Evolutionary conservation across 92 coral and sea anemone species (phyloP).

Genomic region (Isaurus tuberculatus): DNA sequence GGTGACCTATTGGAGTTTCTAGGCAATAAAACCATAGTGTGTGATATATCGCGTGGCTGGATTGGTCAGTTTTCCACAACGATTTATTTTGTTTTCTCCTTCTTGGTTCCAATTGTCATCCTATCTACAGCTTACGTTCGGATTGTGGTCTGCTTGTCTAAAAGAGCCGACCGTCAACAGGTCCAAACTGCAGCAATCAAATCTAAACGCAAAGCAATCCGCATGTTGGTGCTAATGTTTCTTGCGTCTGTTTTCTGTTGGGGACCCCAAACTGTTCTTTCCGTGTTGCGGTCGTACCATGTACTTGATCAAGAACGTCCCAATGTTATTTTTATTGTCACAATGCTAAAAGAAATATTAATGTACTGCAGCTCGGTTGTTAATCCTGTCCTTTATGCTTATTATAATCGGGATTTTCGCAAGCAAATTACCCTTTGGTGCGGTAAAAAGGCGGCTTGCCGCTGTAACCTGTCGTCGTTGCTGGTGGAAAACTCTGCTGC

Average conservation of each 20-base stretch:
- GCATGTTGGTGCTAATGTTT: constrained; percentile 64
- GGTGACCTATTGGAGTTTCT: not conserved
- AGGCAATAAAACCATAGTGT: constrained; percentile 22
- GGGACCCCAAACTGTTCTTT: constrained; percentile 57
- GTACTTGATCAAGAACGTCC: constrained; percentile 39
- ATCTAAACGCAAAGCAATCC: constrained; percentile 66
- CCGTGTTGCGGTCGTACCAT: constrained; percentile 59
- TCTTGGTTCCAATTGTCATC: constrained; percentile 55
- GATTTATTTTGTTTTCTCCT: constrained; percentile 51
- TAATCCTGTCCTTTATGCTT: constrained; percentile 69
- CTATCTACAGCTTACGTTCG: constrained; percentile 56
- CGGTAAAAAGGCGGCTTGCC: not conserved
- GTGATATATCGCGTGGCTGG: constrained; percentile 56
- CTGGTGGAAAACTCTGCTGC: not conserved
- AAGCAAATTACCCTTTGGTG: constrained; percentile 35
- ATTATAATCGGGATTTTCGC: constrained; percentile 66
- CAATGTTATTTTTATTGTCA: constrained; percentile 47
- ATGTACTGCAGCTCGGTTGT: constrained; percentile 59
- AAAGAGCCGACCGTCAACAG: constrained; percentile 47
- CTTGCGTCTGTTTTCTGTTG: constrained; percentile 53
- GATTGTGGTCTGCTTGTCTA: constrained; percentile 43
- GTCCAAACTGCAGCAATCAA: constrained; percentile 59
- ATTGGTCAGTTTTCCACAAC: constrained; percentile 63
- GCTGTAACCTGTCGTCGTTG: not conserved
- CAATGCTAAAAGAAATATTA: constrained; percentile 37